Evolutionary conservation across 2,797 vertebrate genomes (phyloP), one percentile per base, ranked within the genome.

Genomic region (Echeneis naucrates): DNA sequence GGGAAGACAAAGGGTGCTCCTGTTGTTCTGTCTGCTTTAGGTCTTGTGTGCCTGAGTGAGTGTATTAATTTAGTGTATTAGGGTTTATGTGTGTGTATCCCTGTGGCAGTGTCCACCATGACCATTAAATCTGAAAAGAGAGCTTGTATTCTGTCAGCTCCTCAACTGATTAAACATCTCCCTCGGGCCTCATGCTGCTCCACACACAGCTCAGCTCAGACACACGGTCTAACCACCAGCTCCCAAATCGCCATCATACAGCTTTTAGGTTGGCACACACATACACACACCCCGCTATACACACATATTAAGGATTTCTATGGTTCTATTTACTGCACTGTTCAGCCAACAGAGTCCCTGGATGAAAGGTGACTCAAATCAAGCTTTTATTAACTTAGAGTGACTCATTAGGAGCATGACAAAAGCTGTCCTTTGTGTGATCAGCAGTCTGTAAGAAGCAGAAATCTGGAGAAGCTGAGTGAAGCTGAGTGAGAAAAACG

Each of bases 121-220:
- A 40, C 40, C 30, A 65, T 80, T 75, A 72, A 61, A 65, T 52
- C 19, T 50, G 42, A 76, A 71, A 70, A 56, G 57, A 63, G 40
- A 61, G 45, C 40, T 19, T 73, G 32, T 45, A n/a, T 71, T 67
- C 60, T 74, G 67, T 77, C 42, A 54, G 56, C 64, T 76, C 48
- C 60, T 62, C 64, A 65, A 54, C 51, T 63, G 48, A 44, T 62
- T 67, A 52, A 74, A 68, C 60, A 62, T 40, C 16, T 76, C 82
- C 37, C 52, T 67, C 33, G 24, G 68, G 72, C 72, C 51, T 32
- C 50, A n/a, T 55, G 37, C 54, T 42, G 47, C 17, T 74, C 55
- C 37, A 47, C 35, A 30, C 45, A 38, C 47, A 66, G 60, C 53
- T 4, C 23, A 69, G 51, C 55, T 70, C 14, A 42, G 58, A 54